Evolutionary conservation across 2,888 invertebrate species (phyloP).

Genomic region (Archaeoteleia sp.): DNA sequence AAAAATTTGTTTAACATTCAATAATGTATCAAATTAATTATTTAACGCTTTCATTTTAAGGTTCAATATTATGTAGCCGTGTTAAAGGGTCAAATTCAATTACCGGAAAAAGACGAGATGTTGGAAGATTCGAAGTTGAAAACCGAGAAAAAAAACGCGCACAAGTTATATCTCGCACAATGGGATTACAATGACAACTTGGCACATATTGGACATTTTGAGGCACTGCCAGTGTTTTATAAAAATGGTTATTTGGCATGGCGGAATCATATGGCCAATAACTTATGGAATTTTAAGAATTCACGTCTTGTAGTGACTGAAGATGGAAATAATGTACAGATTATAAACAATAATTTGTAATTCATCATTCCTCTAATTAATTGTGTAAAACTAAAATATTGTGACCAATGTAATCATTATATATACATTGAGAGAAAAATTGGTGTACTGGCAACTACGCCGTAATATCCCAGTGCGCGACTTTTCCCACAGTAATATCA

Average conservation of each 20-base stretch:
- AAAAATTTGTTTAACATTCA: background rate
- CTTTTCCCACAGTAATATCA: too few species aligned
- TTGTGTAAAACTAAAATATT: too few species aligned
- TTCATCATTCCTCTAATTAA: too few species aligned
- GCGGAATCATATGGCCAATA: slow-evolving; percentile 32
- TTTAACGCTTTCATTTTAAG: slow-evolving; percentile 69
- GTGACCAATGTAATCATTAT: background rate
- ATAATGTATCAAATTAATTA: slow-evolving; percentile 1
- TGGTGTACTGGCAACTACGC: too few species aligned
- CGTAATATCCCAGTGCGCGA: too few species aligned
- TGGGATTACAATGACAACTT: slow-evolving; percentile 75
- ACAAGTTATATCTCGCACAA: slow-evolving; percentile 71
- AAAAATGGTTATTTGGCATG: slow-evolving; percentile 59
- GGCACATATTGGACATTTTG: slow-evolving; percentile 69
- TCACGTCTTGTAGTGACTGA: slow-evolving; percentile 58
- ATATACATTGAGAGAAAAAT: too few species aligned
- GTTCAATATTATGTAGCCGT: slow-evolving; percentile 80
- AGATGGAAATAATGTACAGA: slow-evolving; percentile 55
- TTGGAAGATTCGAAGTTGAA: slow-evolving; percentile 78
- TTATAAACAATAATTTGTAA: slow-evolving; percentile 18
- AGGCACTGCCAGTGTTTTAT: slow-evolving; percentile 70
- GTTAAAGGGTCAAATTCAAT: slow-evolving; percentile 77
- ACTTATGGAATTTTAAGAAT: slow-evolving; percentile 62
- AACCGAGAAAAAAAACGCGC: slow-evolving; percentile 69
- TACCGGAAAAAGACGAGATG: slow-evolving; percentile 83